Percentiles rank a stretch among this genome's conserved stretches.
Evolutionary conservation across 2,113 vertebrate species (phyloP).

Genomic region (Lepidothrix coronata): DNA sequence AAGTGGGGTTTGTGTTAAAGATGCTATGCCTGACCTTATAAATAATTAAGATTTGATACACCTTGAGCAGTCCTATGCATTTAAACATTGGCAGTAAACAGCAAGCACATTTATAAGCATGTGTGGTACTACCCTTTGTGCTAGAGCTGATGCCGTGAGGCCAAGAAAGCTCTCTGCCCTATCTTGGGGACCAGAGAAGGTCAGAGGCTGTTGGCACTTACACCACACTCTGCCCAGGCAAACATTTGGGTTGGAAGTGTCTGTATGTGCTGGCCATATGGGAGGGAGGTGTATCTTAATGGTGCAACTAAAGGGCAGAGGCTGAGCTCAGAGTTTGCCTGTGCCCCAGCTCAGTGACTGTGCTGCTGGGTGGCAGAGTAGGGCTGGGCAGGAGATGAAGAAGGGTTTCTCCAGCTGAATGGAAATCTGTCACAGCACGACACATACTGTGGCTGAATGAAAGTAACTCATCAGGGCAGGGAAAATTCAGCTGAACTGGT

Average conservation of each 20-base stretch:
- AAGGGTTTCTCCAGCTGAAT: neutral
- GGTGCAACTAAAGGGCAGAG: neutral
- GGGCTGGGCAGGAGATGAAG: neutral
- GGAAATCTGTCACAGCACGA: neutral
- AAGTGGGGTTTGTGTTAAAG: neutral
- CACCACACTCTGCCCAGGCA: neutral
- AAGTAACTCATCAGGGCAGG: neutral
- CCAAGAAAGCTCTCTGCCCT: neutral
- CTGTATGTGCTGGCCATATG: neutral
- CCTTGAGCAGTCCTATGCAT: neutral
- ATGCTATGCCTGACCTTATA: neutral
- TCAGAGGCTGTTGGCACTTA: neutral
- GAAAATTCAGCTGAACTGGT: neutral
- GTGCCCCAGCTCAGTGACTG: neutral
- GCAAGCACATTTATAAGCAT: neutral
- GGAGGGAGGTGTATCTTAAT: neutral
- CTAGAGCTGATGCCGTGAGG: neutral
- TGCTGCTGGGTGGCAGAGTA: neutral
- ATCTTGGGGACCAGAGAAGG: neutral
- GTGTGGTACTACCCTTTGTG: neutral
- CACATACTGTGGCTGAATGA: neutral
- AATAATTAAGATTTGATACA: neutral
- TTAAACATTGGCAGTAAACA: neutral
- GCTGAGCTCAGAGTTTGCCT: neutral
- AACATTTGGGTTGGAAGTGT: neutral